Base-by-base conservation (phyloP, 2,888 invertebrate genomes). In the Drepana falcataria region DNA sequence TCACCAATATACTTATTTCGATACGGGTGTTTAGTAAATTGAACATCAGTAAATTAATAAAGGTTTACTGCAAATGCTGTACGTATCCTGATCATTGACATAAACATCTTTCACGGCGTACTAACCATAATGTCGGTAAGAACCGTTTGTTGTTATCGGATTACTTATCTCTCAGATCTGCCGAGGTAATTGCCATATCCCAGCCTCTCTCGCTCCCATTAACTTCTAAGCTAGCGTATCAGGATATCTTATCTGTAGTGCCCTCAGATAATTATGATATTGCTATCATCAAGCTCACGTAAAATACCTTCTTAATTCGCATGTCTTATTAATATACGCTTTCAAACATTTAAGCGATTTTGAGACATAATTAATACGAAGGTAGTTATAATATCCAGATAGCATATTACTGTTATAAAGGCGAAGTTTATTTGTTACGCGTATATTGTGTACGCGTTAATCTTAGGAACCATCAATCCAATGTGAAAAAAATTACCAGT, bases 161-260 rank as follows among this genome's bases (percentile, higher is more conserved):
- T 57, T 54, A 48, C 57, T 64, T 69, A 73, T 71, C 71, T 65
- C 51, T 49, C 51, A 59, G 67, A 74, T 69, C 71, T 62, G 61
- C 59, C 54, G 56, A 68, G 66, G 73, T 77, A 72, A 76, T 77
- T 73, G 67, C 71, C 61, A 65, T 63, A 63, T 55, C 37, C 37
- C 37, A 64, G 55, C 55, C 53, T 58, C 56, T 57, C 51, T 47
- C 49, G 53, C 56, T 53, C 49, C 54, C 58, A 61, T 60, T 63
- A 64, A 66, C 66, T 65, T 65, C 66, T 64, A 59, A 64, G 57
- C 53, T 54, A 58, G 57, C 57, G 58, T 65, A 64, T 64, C 59
- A 48, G 53, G 52, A 54, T 53, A 62, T 60, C 58, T 52, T 53
- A 57, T 59, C 53, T 57, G 55, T 56, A 60, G 9, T 21, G 6